phyloP scores from a whole-genome alignment of 1,140 invertebrate genomes.

The Xylocopa sonorina region DNA sequence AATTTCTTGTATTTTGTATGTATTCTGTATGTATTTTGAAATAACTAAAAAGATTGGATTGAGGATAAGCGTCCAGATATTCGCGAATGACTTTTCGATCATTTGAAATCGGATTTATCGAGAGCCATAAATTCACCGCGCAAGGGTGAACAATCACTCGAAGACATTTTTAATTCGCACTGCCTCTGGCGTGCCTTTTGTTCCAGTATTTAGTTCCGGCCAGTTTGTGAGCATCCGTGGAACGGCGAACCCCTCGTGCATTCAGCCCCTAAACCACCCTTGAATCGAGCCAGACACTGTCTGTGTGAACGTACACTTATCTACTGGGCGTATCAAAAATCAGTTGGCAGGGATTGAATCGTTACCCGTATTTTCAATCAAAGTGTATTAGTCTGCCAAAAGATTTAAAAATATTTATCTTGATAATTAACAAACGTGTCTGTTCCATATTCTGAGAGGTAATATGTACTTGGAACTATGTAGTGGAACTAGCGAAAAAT shows the following conservation, averaged over 20 bases:
- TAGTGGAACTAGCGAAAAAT: background rate
- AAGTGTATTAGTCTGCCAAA: too few species aligned
- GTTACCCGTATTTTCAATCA: background rate
- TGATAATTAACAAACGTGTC: too few species aligned
- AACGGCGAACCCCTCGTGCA: conserved; percentile 63
- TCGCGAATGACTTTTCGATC: background rate
- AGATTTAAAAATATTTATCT: too few species aligned
- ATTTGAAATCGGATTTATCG: conserved; percentile 36
- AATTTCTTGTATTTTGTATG: too few species aligned
- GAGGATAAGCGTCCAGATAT: too few species aligned
- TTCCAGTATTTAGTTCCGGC: conserved; percentile 68
- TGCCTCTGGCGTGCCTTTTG: conserved; percentile 57
- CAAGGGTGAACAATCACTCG: conserved; percentile 19
- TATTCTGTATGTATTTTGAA: background rate
- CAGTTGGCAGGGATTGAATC: conserved; percentile 16
- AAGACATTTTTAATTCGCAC: conserved; percentile 63
- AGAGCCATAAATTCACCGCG: conserved; percentile 38
- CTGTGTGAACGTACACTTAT: conserved; percentile 19
- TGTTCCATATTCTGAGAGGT: background rate
- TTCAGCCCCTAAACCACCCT: conserved; percentile 66
- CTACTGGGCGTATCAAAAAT: conserved; percentile 36
- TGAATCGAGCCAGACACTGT: conserved; percentile 58
- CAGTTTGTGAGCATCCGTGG: conserved; percentile 67
- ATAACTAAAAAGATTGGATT: too few species aligned
- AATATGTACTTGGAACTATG: background rate